Base-by-base conservation (phyloP, 2,888 invertebrate species). In the Pedicia rivosa region DNA sequence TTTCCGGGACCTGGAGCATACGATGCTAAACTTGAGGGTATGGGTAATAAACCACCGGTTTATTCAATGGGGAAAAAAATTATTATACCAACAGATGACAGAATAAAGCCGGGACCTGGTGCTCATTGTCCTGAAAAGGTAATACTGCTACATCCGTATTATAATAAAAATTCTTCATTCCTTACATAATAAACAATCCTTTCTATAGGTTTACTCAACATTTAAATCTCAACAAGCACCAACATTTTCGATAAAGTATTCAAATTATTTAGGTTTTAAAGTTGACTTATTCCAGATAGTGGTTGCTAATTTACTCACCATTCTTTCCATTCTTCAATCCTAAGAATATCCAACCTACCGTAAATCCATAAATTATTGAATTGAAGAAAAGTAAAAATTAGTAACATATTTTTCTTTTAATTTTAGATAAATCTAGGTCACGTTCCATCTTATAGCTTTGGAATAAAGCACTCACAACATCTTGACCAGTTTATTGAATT, bases 61-160 rank as follows among this genome's bases (percentile, higher is more conserved):
- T 94, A 86, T 57, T 83, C 87, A 33, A 83, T 95, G 56, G 80
- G 86, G 35, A 77, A 79, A 34, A 72, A 90, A 41, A 80, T 77
- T 50, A 74, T 74, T 49, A 59, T 79, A 44, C 84, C 86, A 1
- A 70, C 72, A 6, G 84, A 88, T 58, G 74, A 79, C 44, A 78
- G 81, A 30, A 68, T 70, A 52, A 83, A 81, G 55, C 61, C 61
- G 16, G 94, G 92, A 45, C 94, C 94, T 40, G 92, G 91, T 49
- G 84, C 87, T 44, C 87, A 94, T 61, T 82, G 78, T 44, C 91
- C 92, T 16, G 91, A 94, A 70, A 88, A 86, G 74, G 92, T 91
- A 62, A 46, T 44, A 16, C 10, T n/a, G 25, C 16, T 15, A 22
- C 19, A 9, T 34, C 9, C 3, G n/a, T 29, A 16, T 31, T 17